Evolutionary conservation across 2,113 vertebrate species (phyloP), one percentile per base, ranked within the genome.

Genomic region (Chionis minor): DNA sequence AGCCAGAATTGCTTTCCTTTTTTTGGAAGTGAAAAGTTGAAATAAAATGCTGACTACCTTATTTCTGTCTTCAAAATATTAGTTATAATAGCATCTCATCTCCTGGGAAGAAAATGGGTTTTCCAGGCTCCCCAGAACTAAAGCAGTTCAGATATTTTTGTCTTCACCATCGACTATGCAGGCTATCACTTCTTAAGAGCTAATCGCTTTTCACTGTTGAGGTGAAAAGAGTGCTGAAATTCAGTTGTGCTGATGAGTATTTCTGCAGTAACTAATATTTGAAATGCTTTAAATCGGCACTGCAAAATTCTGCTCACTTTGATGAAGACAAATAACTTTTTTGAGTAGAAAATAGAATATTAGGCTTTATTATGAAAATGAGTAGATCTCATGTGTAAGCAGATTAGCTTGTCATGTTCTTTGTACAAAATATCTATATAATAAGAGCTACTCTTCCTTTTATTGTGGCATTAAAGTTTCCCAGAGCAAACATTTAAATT

Each of bases 401-500:
- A 52, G 90, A 86, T 84, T 63, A 94, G 84, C 15, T 88, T 88
- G 91, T 94, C 86, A 13, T 78, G 26, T 38, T 67, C 72, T 83
- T 77, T 74, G 45, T 90, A 66, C 51, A 59, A 63, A 65, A 51
- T 84, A 56, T 14, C 35, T 56, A 7, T 55, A 16, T 84, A 78
- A 79, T 92, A 86, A 92, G 55, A 95, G 72, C 56, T 84, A 54
- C 52, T 94, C 24, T 75, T 94, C 54, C 69, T 28, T 75, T 93
- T 93, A 47, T 96, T 73, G 13, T 69, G 94, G 91, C 72, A 52
- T 70, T 96, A 92, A 96, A 95, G 44, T 94, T 96, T 92, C 92
- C 96, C 94, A 97, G 88, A 91, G 82, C 95, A 98, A 96, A 97
- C 84, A 61, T 96, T 88, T 96, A 97, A 86, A 96, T 97, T 94